Base-by-base conservation (phyloP, 2,888 invertebrate genomes). In the Gasteruption jaculator region DNA sequence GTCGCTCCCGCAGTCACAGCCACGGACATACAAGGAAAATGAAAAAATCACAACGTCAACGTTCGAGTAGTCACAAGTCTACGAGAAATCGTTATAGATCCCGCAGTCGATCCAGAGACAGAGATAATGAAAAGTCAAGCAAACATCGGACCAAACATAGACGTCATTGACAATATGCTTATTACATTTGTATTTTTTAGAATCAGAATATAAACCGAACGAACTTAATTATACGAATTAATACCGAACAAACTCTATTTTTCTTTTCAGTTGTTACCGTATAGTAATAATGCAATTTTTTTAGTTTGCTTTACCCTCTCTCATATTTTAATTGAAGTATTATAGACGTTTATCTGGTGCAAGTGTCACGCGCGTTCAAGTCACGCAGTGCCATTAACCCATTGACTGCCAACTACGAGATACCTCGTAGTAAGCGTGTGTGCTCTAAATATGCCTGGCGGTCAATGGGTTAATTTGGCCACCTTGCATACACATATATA, bases 1-100 rank as follows among this genome's bases (percentile, higher is more conserved):
- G 71, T 43, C 59, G 72, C 52, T 72, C 73, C 3, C 62, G 71
- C 18, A 71, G 72, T 29, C 66, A 63, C 33, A 72, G 71, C 38
- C 70, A 66, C 31, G 69, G 73, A 43, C 65, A 68, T 18, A 58
- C 66, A 7, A 61, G 64, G 5, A 70, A 70, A 49, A 46, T 60
- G n/a, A 70, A 70, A 42, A 70, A 70, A 41, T 56, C 64, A 0
- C 63, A 63, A 24, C 59, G 68, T 7, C 58, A 61, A 14, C 49
- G 68, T 39, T 70, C 70, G 0, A 63, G 65, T 24, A 71, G 70
- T 41, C 70, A 69, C 45, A 71, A 71, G 45, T 62, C 65, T 3
- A 67, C 67, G 3, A 57, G 67, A 5, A 64, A 57, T 33, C 62
- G 68, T 20, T 68, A 70, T 41, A 58, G 71, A 43, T 70, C 70